Evolutionary conservation across 2,113 vertebrate genomes (phyloP), one percentile per base, ranked within the genome.

Genomic region (Oxygymnocypris stewartii): DNA sequence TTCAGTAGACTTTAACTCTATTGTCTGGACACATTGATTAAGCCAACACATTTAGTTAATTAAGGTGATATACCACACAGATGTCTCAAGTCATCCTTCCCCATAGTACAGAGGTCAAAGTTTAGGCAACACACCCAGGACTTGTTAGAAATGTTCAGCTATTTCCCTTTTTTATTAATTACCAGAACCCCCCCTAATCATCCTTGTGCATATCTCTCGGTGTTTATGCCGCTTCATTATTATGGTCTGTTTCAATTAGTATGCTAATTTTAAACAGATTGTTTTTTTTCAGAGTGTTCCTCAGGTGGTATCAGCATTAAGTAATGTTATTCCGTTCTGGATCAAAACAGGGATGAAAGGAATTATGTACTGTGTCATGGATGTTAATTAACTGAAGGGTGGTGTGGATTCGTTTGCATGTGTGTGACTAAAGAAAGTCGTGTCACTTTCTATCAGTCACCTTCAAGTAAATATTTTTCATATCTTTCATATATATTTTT

Each of bases 231-330:
- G 59, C 79, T 84, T 86, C 79, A 77, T 89, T 87, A 89, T 88
- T 84, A 77, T 67, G 79, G 84, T 51, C 83, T 31, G 84, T 88
- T 92, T 89, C 85, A 91, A 90, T 92, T 90, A 91, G 80, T 87
- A 89, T 89, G 88, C 76, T 87, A 88, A 92, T 90, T 92, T 91
- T 67, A 84, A 78, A 76, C 78, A 85, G 76, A 84, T 79, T 89
- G 85, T 61, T 90, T 87, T 90, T 78, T 85, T 78, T 67, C 73
- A 83, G 67, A 87, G 75, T 74, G 86, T 87, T 85, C 88, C 84
- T 90, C 86, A 77, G 84, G 88, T 92, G 90, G 84, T 61, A 84
- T 86, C 73, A 51, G 57, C 84, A 82, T 87, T 88, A 79, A 90
- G 75, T 80, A 82, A 84, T 85, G 87, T 77, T 83, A 83, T 85